Evolutionary conservation across 2,888 invertebrate genomes (phyloP), one percentile per base, ranked within the genome.

Genomic region (Antheraea assamensis): DNA sequence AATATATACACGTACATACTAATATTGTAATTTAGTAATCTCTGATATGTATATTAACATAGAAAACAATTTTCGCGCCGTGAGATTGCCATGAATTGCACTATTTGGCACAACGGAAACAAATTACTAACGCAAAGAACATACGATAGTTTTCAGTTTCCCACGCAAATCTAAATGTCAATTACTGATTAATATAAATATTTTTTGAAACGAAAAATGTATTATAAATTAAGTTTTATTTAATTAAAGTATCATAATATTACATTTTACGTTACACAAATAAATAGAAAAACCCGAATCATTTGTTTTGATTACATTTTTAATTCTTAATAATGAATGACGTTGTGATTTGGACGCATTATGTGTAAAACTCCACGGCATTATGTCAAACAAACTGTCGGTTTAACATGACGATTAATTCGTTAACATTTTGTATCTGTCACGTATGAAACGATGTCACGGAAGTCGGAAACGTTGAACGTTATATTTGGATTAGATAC

Each of bases 381-480:
- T 74, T 76, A 75, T 85, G 87, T 86, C 87, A 88, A 87, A 87
- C 86, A 87, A 81, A 80, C 74, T 68, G 76, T 74, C 76, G 70
- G 71, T 75, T 82, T 78, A 75, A 74, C 77, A 78, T 74, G 76
- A 76, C 77, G 82, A 89, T 87, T 87, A 87, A 87, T 89, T 79
- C 75, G 76, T 75, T 72, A 71, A 73, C 78, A 82, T 85, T 88
- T 83, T 82, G 78, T 78, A 74, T 74, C 78, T 80, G 83, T 82
- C 83, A 74, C 71, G 55, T 70, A 64, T 64, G 31, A 73, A 71
- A 24, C 71, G 35, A 35, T 30, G 71, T 49, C 49, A 72, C 49
- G 24, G 68, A 24, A 71, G 31, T 71, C 35, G 55, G 71, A 58
- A 71, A 71, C 55, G 35, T 35, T 61, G 58, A 35, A 42, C 42